Base-by-base conservation (phyloP, 1,140 invertebrate species). In the Nebria ingens region DNA sequence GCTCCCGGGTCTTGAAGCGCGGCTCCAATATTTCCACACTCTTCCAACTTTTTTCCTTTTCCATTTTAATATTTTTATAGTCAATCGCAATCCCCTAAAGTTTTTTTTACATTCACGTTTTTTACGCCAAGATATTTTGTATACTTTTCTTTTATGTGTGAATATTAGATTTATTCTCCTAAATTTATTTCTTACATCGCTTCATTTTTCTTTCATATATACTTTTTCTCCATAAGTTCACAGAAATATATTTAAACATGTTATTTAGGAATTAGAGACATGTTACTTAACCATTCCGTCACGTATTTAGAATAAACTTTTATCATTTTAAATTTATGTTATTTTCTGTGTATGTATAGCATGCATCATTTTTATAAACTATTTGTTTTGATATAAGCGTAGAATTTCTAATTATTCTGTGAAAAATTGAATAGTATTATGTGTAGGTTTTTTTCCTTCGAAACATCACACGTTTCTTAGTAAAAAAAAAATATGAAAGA, bases 31-130 rank as follows among this genome's bases (percentile, higher is more conserved):
- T 45, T 45, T 45, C 17, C 40, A 45, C 17, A 17, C 6, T 3
- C 9, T 17, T 29, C 3, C 40, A 45, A 45, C 40, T 45, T 45
- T 45, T 45, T 17, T 9, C 25, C 40, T 17, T n/a, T n/a, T n/a
- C 40, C 9, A 45, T 45, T 45, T 45, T 45, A 45, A 45, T 45
- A 45, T 45, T 45, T 45, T 45, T 45, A 45, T 45, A 45, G 40
- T 45, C 40, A 45, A 45, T 45, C 40, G 40, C 40, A 45, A 45
- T 17, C 9, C 40, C 40, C 40, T 45, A 45, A 45, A 45, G 40
- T 45, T 45, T 45, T 45, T 45, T 45, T 45, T 45, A 29, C 17
- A 45, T 45, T 45, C 40, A 4, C 40, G 17, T 12, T 45, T 45
- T 45, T 45, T 45, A 4, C 9, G 9, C 40, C 15, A 45, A 45